A percentile compares a stretch with the other conserved stretches of the same genome.
Evolutionary conservation across 2,888 invertebrate genomes (phyloP).

Genomic region (Operophtera brumata): DNA sequence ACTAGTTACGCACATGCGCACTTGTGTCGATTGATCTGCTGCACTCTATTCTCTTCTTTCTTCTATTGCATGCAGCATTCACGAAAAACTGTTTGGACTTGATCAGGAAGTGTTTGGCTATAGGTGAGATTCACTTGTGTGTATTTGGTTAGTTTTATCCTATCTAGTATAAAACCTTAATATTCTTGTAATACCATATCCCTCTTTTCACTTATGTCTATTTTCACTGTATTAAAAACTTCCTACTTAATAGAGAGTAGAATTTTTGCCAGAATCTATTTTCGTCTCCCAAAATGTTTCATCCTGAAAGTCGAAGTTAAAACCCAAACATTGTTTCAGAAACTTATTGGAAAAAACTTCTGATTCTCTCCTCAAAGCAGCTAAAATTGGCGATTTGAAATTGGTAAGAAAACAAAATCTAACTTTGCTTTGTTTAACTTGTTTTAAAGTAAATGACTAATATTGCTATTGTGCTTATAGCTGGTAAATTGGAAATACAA

Average conservation of each 20-base stretch:
- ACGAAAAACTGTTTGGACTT: slow-evolving; percentile 90
- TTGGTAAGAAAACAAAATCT: slow-evolving; percentile 76
- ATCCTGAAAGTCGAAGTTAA: background rate
- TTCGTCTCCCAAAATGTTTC: background rate
- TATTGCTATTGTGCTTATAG: background rate
- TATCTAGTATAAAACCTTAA: slow-evolving; percentile 9
- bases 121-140: slow-evolving; percentile 76
- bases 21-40: slow-evolving; percentile 53
- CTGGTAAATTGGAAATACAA: background rate
- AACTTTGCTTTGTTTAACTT: background rate
- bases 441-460: background rate
- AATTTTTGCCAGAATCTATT: background rate
- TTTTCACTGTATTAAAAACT: background rate
- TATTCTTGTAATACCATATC: background rate
- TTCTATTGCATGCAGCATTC: slow-evolving; percentile 88
- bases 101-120: slow-evolving; percentile 88
- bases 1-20: slow-evolving; percentile 38
- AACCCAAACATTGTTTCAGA: slow-evolving; percentile 77
- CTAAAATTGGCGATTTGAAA: slow-evolving; percentile 90
- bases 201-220: background rate
- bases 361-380: slow-evolving; percentile 90
- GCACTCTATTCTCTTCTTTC: slow-evolving; percentile 77
- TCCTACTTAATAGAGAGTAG: background rate
- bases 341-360: slow-evolving; percentile 90
- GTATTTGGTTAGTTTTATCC: slow-evolving; percentile 27